Conservation (phyloP, 2,888 invertebrate genomes). For the Troides oblongomaculatus region DNA sequence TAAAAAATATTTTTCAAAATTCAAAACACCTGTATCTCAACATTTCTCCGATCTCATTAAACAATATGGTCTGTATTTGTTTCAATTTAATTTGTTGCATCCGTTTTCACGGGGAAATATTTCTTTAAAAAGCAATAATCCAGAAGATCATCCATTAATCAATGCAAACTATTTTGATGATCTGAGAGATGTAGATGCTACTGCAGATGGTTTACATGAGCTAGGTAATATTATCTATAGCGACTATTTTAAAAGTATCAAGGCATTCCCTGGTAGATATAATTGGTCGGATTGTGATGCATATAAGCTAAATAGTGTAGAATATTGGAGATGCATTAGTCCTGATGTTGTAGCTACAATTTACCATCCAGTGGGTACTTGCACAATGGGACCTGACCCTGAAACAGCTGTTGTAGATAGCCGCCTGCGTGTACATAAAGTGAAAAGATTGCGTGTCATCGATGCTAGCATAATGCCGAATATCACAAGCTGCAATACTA, state of each 20-base stretch:
- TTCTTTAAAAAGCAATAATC: constrained; percentile 76
- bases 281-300: constrained; percentile 47
- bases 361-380: constrained; percentile 85
- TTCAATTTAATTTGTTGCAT: constrained; percentile 60
- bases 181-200: constrained; percentile 67
- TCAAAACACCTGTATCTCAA: constrained; percentile 42
- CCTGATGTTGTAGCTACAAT: constrained; percentile 73
- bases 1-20: constrained; percentile 41
- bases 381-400: constrained; percentile 77
- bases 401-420: constrained; percentile 65
- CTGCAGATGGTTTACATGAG: constrained; percentile 49
- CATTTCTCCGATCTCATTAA: constrained; percentile 45
- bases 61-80: constrained; percentile 49
- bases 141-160: constrained; percentile 75
- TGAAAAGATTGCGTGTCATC: constrained; percentile 83
- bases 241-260: constrained; percentile 47
- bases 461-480: constrained; percentile 90
- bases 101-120: constrained; percentile 79
- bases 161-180: constrained; percentile 81
- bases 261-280: constrained; percentile 46
- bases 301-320: constrained; percentile 43
- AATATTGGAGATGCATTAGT: constrained; percentile 56
- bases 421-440: constrained; percentile 82
- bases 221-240: constrained; percentile 48
- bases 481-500: constrained; percentile 88